Evolutionary conservation across 2,888 invertebrate genomes (phyloP), one percentile per base, ranked within the genome.

Genomic region (Aquatica leii): DNA sequence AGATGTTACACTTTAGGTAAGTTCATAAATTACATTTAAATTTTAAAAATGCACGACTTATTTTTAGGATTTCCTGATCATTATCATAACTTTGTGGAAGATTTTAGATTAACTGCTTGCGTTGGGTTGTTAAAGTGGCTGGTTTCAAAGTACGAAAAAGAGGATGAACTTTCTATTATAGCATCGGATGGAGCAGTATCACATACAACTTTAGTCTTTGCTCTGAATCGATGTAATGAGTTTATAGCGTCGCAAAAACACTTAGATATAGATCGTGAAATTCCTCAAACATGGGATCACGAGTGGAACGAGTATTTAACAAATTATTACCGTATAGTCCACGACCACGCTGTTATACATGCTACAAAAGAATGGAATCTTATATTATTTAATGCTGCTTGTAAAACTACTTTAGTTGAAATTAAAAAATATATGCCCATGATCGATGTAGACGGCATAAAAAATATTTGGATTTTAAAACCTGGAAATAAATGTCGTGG

Each of bases 401-500:
- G 87, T 3, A 84, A 86, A 52, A 85, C 87, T 64, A 81, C 91
- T 37, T 79, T 95, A 58, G 86, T 87, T 14, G 86, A 88, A 46
- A 85, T 95, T 73, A 83, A 84, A 12, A 87, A 86, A 60, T 88
- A 86, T 76, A 94, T 93, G 91, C 93, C 94, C 0, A 94, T 94
- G 78, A 86, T 92, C 70, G 88, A 90, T 34, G 86, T 93, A 69
- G 97, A 97, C 78, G 97, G 97, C 0, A 86, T 88, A 63, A 86
- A 88, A 62, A 97, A 97, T 80, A 89, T 96, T 70, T 97, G 97
- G 97, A 97, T 97, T 67, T 88, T 97, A 62, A 97, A 97, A 79
- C 97, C 97, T 0, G 96, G 96, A 0, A 95, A 75, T 49, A 94
- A 94, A 78, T 96, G 96, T 71, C 87, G 97, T 8, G 97, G 97